These are phyloP conservation scores for Saccopteryx bilineata DNA, from an alignment of 2,113 vertebrate species.

Conservation along the genomic window DNA sequence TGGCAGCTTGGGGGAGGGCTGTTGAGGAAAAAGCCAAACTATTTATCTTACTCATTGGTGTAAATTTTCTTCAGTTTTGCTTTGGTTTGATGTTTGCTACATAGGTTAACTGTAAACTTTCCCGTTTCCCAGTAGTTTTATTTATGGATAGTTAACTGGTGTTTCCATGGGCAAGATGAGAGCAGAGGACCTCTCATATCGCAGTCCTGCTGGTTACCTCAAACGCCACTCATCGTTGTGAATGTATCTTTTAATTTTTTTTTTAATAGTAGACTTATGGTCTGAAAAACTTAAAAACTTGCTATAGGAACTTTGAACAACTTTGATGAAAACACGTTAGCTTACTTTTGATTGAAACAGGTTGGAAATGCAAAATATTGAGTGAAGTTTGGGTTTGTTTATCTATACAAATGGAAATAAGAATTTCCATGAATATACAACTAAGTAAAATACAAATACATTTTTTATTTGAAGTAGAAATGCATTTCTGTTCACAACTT, in stretches of 20 bases:
- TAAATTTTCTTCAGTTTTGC: background rate
- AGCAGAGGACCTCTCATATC: background rate
- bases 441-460: slow-evolving; percentile 37
- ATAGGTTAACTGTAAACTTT: background rate
- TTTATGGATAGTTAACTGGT: background rate
- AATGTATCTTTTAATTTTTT: background rate
- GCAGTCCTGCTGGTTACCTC: background rate
- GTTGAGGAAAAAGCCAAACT: accelerated
- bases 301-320: background rate
- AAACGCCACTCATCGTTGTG: background rate
- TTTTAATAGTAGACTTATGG: background rate
- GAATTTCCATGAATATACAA: slow-evolving; percentile 63
- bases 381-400: slow-evolving; percentile 54
- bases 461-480: slow-evolving; percentile 50
- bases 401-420: slow-evolving; percentile 67
- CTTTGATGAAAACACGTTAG: background rate
- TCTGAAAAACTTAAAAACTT: background rate
- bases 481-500: slow-evolving; percentile 20
- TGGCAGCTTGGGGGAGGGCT: background rate
- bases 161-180: background rate
- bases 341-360: slow-evolving; percentile 54
- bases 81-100: background rate
- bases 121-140: background rate
- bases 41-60: background rate
- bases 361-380: slow-evolving; percentile 1